Evolutionary conservation across 2,888 invertebrate species (phyloP), one percentile per base, ranked within the genome.

Genomic region (Spilarctia lutea): DNA sequence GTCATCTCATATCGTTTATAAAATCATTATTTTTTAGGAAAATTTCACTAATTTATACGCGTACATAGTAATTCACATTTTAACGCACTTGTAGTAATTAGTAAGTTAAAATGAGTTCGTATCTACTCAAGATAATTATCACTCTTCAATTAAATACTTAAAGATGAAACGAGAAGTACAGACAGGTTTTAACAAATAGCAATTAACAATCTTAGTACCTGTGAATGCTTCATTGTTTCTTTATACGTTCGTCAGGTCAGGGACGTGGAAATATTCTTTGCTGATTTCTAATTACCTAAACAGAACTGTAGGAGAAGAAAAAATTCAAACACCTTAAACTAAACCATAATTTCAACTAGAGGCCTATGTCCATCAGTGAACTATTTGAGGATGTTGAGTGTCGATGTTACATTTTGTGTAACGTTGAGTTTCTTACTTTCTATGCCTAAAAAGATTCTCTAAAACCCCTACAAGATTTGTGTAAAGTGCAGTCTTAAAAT

Each of bases 171-270:
- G 30, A 65, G 71, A 30, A 33, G n/a, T 33, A 65, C 27, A 27
- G 48, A n/a, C 63, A 65, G 45, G n/a, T 24, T 33, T 71, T 65
- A 33, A 39, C 20, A 18, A 42, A 65, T 69, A 65, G 45, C 65
- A 71, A 71, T 71, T 65, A 70, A 16, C 63, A 45, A 65, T 65
- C 45, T 65, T 48, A 27, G 65, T 65, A 71, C 45, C 30, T 45
- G 45, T 65, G 65, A 65, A 65, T 65, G 7, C 16, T 63, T 48
- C 45, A 65, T 71, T 71, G 65, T 71, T 71, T 16, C 24, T 35
- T 52, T 45, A 20, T 68, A 45, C 42, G 68, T 45, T 20, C 2
- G 30, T 45, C 30, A 45, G 68, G 68, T 45, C 45, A 68, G 10
- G 45, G 68, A 18, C 20, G 18, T 65, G n/a, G n/a, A 66, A 42